phyloP scores from a whole-genome alignment of 64 coral and sea anemone species.

The Astreopora myriophthalma region DNA sequence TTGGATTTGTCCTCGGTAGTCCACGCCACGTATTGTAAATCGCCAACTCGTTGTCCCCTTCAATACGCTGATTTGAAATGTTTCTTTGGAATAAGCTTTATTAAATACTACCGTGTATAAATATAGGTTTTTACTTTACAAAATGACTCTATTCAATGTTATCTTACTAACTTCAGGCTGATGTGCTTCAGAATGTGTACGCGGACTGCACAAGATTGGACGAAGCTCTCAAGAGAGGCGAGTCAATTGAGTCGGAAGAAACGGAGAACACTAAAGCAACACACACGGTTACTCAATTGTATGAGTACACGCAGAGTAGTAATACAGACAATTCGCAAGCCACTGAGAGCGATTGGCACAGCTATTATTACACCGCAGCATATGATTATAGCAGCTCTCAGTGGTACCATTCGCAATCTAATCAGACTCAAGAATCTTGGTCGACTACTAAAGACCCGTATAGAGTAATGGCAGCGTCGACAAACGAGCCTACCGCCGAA shows the following conservation, averaged over 20 bases:
- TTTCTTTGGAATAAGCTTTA: too few relatives aligned
- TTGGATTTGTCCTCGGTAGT: too few relatives aligned
- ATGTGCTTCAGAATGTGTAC: constrained; percentile 58
- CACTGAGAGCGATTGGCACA: background rate
- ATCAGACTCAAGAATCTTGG: background rate
- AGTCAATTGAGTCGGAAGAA: background rate
- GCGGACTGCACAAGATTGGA: constrained; percentile 73
- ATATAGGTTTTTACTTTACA: background rate
- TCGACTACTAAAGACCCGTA: constrained; percentile 20
- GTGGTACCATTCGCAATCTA: background rate
- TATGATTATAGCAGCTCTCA: background rate
- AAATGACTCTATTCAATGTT: background rate
- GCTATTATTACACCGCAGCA: background rate
- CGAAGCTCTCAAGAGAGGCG: constrained; percentile 60
- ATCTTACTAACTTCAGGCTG: constrained; percentile 7
- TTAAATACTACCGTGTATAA: too few relatives aligned
- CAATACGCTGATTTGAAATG: too few relatives aligned
- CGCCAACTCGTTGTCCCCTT: too few relatives aligned
- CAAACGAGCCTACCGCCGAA: background rate
- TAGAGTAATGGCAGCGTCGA: background rate
- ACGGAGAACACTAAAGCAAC: background rate
- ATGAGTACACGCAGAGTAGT: background rate
- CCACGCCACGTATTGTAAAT: too few relatives aligned
- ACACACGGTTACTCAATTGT: background rate
- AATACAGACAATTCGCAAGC: background rate